Base-by-base conservation (phyloP, 2,113 vertebrate genomes). In the Cyanocitta stelleri region DNA sequence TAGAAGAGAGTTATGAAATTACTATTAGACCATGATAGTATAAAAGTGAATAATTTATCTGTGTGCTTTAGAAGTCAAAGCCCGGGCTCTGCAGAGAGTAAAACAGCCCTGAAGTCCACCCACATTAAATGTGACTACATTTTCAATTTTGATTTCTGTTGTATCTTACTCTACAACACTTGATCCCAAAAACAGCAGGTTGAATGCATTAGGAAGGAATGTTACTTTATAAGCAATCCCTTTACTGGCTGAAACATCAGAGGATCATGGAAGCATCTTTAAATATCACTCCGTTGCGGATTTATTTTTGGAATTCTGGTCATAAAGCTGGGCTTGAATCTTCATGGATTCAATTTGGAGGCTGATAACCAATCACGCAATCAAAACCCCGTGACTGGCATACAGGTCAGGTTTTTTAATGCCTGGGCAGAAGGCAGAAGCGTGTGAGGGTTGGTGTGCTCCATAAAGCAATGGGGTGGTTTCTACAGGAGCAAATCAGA, bases 161-260 rank as follows among this genome's bases (percentile, higher is more conserved):
- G 33, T 90, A 87, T 93, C 83, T 96, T 82, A 92, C 89, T 37
- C 86, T 91, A 22, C 68, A 94, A 81, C 62, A 80, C 92, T 96
- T 89, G 89, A 97, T 91, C 79, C 66, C 79, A 95, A 92, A 88
- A 93, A 93, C 32, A 89, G 91, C 71, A 95, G 90, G 94, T 90
- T 93, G 93, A 95, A 95, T 1, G 0, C 78, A 88, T 96, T 96
- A 96, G 93, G 69, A 91, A 96, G 92, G 91, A 97, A 97, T 89
- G 84, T 85, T 93, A 82, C 83, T 93, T 85, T 93, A 94, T 72
- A 86, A 95, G 90, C 83, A 96, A 91, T 67, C 55, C 41, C 48
- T 91, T 85, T 66, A 89, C 69, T 90, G 95, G 92, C 95, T 94
- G 89, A 78, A 95, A 96, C 93, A 87, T 82, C 86, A 97, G 80